Evolutionary conservation across 2,113 vertebrate genomes (phyloP).

Genomic region (Melanostigma gelatinosum): DNA sequence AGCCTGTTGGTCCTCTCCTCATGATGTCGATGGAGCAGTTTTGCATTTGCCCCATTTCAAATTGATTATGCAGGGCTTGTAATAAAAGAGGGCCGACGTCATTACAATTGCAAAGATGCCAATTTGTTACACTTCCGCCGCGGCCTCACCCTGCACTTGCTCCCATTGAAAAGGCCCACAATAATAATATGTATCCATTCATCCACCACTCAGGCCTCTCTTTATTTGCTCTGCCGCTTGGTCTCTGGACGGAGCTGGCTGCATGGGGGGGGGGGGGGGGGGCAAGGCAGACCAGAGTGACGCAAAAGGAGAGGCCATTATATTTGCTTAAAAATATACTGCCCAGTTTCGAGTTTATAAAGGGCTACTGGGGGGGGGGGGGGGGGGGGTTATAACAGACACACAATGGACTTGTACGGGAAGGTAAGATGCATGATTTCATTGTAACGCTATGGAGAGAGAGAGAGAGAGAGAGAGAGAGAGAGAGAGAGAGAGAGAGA

Average conservation of each 20-base stretch:
- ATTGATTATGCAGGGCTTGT: conserved; percentile 4
- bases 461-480: background rate
- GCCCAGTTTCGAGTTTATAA: conserved; percentile 17
- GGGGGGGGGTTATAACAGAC: background rate
- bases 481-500: background rate
- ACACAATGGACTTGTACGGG: conserved; percentile 88
- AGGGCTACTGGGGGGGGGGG: background rate
- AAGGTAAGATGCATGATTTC: conserved; percentile 83
- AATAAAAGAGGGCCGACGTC: conserved; percentile 4
- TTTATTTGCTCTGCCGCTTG: conserved; percentile 61
- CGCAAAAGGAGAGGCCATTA: conserved; percentile 67
- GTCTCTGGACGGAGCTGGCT: conserved; percentile 44
- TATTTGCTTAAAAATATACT: conserved; percentile 49
- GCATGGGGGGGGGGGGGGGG: conserved; percentile 24
- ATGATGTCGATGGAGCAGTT: background rate
- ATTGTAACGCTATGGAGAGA: background rate
- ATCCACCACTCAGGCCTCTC: conserved; percentile 51
- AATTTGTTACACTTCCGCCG: background rate
- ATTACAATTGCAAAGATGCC: conserved; percentile 52
- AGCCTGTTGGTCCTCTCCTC: background rate
- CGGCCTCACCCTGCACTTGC: conserved; percentile 24
- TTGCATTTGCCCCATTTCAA: background rate
- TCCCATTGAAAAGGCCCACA: conserved; percentile 30
- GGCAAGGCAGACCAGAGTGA: conserved; percentile 42
- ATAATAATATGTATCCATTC: conserved; percentile 59